These are phyloP conservation scores for Paedocypris micromegethes DNA, from an alignment of 2,797 vertebrate species.

Conservation along the genomic window DNA sequence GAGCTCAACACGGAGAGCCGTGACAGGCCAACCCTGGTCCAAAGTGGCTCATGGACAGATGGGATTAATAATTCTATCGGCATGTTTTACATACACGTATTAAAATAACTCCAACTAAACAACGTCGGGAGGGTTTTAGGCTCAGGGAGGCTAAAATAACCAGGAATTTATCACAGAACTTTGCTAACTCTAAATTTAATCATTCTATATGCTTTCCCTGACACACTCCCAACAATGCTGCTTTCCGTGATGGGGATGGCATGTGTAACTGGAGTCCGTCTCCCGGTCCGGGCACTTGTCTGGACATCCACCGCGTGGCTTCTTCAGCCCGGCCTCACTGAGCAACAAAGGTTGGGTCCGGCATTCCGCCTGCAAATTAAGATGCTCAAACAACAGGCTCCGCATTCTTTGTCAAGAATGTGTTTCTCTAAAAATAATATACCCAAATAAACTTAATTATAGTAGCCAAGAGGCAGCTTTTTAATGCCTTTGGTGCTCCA, in stretches of 20 bases:
- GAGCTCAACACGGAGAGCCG: slow-evolving; percentile 7
- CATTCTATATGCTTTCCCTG: slow-evolving; percentile 49
- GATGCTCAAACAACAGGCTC: slow-evolving; percentile 47
- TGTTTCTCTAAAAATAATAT: slow-evolving; percentile 54
- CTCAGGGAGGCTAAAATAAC: slow-evolving; percentile 51
- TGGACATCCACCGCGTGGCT: slow-evolving; percentile 46
- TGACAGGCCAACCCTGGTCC: not conserved
- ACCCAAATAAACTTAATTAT: slow-evolving; percentile 53
- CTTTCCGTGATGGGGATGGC: slow-evolving; percentile 54
- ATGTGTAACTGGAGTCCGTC: slow-evolving; percentile 63
- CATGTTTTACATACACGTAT: too few species aligned
- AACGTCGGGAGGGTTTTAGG: not conserved
- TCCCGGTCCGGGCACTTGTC: slow-evolving; percentile 38
- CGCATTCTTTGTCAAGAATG: slow-evolving; percentile 50
- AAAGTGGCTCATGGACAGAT: too few species aligned
- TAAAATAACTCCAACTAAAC: too few species aligned
- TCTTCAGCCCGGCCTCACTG: slow-evolving; percentile 39
- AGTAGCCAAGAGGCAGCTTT: slow-evolving; percentile 38
- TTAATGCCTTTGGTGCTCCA: slow-evolving; percentile 45
- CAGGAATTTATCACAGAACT: slow-evolving; percentile 54
- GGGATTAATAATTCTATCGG: too few species aligned
- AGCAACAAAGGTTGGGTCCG: slow-evolving; percentile 40
- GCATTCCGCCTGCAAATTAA: slow-evolving; percentile 51
- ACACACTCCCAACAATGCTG: slow-evolving; percentile 40
- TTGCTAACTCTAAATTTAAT: slow-evolving; percentile 65